Conservation (phyloP, 2,797 vertebrate species). For the Chloroceryle amazona region DNA sequence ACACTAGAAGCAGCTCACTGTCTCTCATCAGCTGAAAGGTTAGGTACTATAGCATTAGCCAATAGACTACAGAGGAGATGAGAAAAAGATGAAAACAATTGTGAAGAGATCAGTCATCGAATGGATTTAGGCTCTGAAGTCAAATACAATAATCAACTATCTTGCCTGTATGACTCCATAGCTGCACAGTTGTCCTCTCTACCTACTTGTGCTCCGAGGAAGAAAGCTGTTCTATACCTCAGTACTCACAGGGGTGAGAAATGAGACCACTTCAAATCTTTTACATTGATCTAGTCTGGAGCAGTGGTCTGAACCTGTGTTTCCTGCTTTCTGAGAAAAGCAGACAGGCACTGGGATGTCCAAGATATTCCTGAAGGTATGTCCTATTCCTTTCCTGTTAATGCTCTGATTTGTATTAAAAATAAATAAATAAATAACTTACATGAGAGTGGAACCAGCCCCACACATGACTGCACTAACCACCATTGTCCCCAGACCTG, state of each 20-base stretch:
- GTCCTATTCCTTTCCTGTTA: neutral
- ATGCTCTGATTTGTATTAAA: neutral
- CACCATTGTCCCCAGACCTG: accelerated
- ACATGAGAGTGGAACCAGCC: neutral
- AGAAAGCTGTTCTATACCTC: neutral
- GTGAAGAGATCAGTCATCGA: neutral
- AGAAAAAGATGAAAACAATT: neutral
- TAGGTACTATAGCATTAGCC: neutral
- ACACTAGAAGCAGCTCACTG: neutral
- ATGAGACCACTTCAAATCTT: neutral
- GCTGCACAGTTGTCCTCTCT: neutral
- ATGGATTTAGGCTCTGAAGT: neutral
- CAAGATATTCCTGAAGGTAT: neutral
- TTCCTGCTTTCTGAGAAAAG: neutral
- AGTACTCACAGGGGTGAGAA: accelerated
- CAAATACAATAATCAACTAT: neutral
- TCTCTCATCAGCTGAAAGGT: neutral
- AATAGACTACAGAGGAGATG: neutral
- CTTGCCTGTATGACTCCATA: neutral
- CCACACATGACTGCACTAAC: accelerated
- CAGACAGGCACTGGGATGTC: neutral
- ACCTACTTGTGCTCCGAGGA: neutral
- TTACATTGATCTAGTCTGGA: neutral
- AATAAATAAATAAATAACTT: too few species aligned
- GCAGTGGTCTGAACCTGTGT: neutral